Conservation (phyloP, 2,797 vertebrate genomes). For the Prunella strophiata region DNA sequence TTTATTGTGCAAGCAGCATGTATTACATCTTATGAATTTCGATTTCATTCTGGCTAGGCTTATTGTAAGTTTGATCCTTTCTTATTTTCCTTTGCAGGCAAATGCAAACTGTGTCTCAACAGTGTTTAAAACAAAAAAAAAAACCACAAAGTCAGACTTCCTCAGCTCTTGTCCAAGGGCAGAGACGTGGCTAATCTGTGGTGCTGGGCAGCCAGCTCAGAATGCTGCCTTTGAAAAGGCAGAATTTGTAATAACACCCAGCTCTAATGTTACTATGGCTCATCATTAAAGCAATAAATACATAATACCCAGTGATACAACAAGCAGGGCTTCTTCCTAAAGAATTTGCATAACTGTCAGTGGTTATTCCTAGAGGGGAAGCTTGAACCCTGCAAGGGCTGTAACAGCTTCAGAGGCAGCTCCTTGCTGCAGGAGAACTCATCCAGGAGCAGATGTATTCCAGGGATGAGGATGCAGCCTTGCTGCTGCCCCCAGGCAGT, state of each 20-base stretch:
- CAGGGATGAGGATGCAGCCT: not conserved
- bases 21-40: constrained; percentile 61
- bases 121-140: not conserved
- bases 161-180: not conserved
- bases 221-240: not conserved
- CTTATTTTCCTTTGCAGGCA: constrained; percentile 35
- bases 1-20: constrained; percentile 65
- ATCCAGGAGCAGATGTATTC: not conserved
- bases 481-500: not conserved
- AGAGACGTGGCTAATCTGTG: not conserved
- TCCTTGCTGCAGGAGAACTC: not conserved
- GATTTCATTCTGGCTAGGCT: constrained; percentile 45
- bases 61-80: constrained; percentile 37
- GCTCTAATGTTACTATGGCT: not conserved
- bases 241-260: not conserved
- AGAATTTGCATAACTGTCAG: not conserved
- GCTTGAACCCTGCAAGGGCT: not conserved
- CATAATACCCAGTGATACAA: not conserved
- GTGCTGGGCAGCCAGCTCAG: not conserved
- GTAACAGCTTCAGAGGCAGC: not conserved
- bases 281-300: not conserved
- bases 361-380: not conserved
- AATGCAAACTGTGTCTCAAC: constrained; percentile 5
- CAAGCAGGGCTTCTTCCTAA: not conserved
- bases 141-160: not conserved